These are phyloP conservation scores for Diploscapter pachys DNA, from an alignment of 1,140 invertebrate species.

Conservation along the genomic window DNA sequence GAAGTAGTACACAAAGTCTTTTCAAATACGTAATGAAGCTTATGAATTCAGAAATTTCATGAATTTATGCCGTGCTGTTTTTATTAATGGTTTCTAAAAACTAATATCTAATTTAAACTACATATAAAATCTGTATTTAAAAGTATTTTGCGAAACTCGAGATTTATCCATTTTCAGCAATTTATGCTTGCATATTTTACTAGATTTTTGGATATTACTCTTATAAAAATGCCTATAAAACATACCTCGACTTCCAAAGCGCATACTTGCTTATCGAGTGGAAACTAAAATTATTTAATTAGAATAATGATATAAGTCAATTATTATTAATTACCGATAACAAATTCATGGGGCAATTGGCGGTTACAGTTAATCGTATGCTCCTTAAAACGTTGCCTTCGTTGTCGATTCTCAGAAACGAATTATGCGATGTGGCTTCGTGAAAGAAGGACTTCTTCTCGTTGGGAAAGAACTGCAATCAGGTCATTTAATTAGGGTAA, in stretches of 20 bases:
- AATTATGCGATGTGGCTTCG: constrained; percentile 82
- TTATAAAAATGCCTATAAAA: constrained; percentile 56
- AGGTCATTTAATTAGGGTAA: no score
- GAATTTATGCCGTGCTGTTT: no score
- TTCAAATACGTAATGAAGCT: no score
- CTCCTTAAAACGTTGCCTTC: constrained; percentile 62
- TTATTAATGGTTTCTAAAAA: no score
- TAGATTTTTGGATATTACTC: constrained; percentile 7
- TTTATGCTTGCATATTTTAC: not conserved
- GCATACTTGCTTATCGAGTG: constrained; percentile 92
- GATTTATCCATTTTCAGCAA: not conserved
- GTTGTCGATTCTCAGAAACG: constrained; percentile 63
- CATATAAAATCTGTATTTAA: not conserved
- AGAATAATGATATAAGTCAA: not conserved
- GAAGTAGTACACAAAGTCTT: no score
- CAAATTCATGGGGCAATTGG: constrained; percentile 93
- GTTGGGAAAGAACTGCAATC: constrained; percentile 71
- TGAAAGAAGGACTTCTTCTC: constrained; percentile 98
- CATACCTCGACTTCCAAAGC: constrained; percentile 96
- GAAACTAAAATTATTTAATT: constrained; percentile 71
- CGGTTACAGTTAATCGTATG: constrained; percentile 81
- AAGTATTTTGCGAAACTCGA: not conserved
- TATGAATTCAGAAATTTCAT: no score
- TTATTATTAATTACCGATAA: constrained; percentile 63
- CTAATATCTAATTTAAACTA: no score